phyloP scores from a whole-genome alignment of 1,140 invertebrate species.

The Heliothis subflexa region DNA sequence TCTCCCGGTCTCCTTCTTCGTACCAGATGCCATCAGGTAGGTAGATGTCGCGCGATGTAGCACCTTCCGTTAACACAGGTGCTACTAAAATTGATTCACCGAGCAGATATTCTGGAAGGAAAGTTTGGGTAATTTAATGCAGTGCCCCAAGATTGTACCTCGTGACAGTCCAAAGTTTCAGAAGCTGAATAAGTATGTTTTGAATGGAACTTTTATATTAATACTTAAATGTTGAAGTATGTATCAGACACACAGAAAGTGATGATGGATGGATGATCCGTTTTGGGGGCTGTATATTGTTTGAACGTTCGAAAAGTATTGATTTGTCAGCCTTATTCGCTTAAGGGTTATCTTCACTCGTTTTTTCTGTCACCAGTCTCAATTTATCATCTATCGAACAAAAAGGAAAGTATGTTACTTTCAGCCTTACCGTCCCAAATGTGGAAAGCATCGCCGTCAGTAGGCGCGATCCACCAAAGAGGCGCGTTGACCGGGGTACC shows the following conservation, averaged over 20 bases:
- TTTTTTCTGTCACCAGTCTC: not conserved
- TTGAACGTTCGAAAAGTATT: no score
- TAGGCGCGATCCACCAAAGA: slow-evolving; percentile 95
- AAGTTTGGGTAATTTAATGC: not conserved
- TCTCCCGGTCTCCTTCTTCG: slow-evolving; percentile 82
- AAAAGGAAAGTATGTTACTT: not conserved
- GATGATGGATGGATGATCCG: no score
- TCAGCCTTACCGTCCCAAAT: slow-evolving; percentile 88
- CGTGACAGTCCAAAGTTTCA: not conserved
- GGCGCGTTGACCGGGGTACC: slow-evolving; percentile 93
- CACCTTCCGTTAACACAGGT: slow-evolving; percentile 91
- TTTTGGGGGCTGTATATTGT: no score
- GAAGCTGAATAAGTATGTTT: no score
- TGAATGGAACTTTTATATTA: no score
- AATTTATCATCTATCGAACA: not conserved
- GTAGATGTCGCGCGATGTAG: slow-evolving; percentile 90
- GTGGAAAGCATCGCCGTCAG: slow-evolving; percentile 88
- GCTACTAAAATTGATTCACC: slow-evolving; percentile 95
- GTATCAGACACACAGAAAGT: no score
- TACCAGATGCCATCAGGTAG: slow-evolving; percentile 91
- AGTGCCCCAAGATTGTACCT: not conserved
- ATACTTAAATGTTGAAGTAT: no score
- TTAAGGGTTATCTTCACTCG: no score
- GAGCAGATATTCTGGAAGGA: slow-evolving; percentile 91
- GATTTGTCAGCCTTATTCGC: no score